Evolutionary conservation across 2,113 vertebrate genomes (phyloP).

Genomic region (Peromyscus californicus): DNA sequence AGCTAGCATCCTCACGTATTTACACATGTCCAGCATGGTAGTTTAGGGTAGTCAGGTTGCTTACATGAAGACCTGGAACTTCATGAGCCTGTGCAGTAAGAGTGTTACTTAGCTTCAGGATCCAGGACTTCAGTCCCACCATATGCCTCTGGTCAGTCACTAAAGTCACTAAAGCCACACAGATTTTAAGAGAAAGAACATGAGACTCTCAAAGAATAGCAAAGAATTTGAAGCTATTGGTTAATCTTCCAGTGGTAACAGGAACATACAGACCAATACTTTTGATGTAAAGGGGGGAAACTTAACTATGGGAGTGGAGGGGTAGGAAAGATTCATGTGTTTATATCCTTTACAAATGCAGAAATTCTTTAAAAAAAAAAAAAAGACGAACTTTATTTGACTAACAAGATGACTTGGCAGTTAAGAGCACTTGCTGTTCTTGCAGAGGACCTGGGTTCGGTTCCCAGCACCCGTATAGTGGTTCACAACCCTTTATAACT

Average conservation of each 20-base stretch:
- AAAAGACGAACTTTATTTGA: not conserved
- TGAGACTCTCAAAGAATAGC: not conserved
- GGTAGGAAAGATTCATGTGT: not conserved
- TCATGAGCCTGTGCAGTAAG: too few species aligned
- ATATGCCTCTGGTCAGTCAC: not conserved
- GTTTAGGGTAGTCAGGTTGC: not conserved
- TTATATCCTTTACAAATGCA: not conserved
- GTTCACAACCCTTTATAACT: not conserved
- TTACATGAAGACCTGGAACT: not conserved
- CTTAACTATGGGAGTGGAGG: too few species aligned
- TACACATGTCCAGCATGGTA: not conserved
- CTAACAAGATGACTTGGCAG: not conserved
- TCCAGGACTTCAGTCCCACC: not conserved
- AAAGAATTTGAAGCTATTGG: not conserved
- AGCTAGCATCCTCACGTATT: not conserved
- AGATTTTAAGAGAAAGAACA: not conserved
- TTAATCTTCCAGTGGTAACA: constrained; percentile 29
- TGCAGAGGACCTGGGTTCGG: not conserved
- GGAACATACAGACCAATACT: not conserved
- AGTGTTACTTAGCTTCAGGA: not conserved
- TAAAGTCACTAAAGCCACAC: not conserved
- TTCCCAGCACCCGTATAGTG: not conserved
- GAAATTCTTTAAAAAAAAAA: too few species aligned
- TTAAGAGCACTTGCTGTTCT: not conserved
- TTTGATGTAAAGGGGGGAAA: not conserved